These are phyloP conservation scores for Charina bottae DNA, from an alignment of 2,113 vertebrate genomes.

Conservation along the genomic window DNA sequence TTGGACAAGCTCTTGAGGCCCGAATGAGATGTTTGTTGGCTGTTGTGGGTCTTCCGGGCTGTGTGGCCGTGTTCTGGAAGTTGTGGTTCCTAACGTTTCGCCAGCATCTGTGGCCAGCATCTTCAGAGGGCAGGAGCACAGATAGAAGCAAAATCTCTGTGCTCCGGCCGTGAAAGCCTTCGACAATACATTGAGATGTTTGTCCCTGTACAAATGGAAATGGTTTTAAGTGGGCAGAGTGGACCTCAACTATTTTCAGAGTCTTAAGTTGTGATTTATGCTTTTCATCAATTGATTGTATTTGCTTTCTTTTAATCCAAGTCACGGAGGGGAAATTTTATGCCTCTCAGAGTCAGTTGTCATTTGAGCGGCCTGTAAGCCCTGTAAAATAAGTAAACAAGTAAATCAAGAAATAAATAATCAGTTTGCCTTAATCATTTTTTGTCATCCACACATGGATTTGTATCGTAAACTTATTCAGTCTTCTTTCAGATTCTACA, in stretches of 20 bases:
- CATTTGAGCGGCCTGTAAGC: neutral
- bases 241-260: neutral
- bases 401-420: neutral
- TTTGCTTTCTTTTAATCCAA: neutral
- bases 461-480: neutral
- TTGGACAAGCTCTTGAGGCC: neutral
- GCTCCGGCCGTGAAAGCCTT: too few species aligned
- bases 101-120: too few species aligned
- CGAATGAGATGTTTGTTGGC: neutral
- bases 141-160: too few species aligned
- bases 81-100: too few species aligned
- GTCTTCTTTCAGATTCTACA: neutral
- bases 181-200: too few species aligned
- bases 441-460: neutral
- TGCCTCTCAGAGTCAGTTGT: neutral
- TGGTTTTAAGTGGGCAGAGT: neutral
- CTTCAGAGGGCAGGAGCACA: too few species aligned
- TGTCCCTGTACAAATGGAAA: neutral
- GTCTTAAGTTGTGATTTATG: neutral
- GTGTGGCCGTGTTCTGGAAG: too few species aligned
- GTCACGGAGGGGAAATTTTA: neutral
- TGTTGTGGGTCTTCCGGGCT: too few species aligned
- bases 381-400: neutral
- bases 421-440: neutral
- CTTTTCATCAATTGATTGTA: neutral